Conservation (phyloP, 2,888 invertebrate species). For the Dermolepida albohirtum region DNA sequence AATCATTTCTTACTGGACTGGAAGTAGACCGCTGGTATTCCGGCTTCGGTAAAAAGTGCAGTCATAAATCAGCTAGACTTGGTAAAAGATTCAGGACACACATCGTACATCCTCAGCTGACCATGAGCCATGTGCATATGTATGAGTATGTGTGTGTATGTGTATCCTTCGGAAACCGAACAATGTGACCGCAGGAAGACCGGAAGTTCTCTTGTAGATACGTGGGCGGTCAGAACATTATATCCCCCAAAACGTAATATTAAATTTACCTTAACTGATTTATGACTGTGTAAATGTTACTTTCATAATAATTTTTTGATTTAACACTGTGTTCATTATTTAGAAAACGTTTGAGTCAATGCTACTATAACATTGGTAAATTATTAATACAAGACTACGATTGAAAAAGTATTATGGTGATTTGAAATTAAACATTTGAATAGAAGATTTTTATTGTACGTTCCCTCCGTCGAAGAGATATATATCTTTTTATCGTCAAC, state of each 20-base stretch:
- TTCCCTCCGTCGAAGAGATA: too few relatives aligned
- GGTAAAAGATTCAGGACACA: slow-evolving; percentile 45
- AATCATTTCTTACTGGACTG: slow-evolving; percentile 37
- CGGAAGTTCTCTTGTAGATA: slow-evolving; percentile 55
- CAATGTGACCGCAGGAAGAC: slow-evolving; percentile 55
- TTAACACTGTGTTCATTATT: background rate
- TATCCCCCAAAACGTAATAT: slow-evolving; percentile 41
- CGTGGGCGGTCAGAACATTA: slow-evolving; percentile 39
- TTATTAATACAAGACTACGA: too few relatives aligned
- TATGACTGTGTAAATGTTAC: slow-evolving; percentile 14
- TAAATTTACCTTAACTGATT: slow-evolving; percentile 43
- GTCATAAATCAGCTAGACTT: slow-evolving; percentile 47
- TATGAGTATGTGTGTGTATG: slow-evolving; percentile 34
- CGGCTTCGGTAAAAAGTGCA: slow-evolving; percentile 41
- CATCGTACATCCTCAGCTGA: slow-evolving; percentile 52
- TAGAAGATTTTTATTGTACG: too few relatives aligned
- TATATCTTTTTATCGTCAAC: too few relatives aligned
- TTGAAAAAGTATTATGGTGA: too few relatives aligned
- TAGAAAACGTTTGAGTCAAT: too few relatives aligned
- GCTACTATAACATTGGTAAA: too few relatives aligned
- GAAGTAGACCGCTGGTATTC: slow-evolving; percentile 22
- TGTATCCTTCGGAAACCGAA: slow-evolving; percentile 55
- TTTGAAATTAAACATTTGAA: too few relatives aligned
- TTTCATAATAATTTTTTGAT: slow-evolving; percentile 18
- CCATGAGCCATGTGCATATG: slow-evolving; percentile 48